Evolutionary conservation across 2,797 vertebrate species (phyloP).

Genomic region (Percopsis omiscomaycus): DNA sequence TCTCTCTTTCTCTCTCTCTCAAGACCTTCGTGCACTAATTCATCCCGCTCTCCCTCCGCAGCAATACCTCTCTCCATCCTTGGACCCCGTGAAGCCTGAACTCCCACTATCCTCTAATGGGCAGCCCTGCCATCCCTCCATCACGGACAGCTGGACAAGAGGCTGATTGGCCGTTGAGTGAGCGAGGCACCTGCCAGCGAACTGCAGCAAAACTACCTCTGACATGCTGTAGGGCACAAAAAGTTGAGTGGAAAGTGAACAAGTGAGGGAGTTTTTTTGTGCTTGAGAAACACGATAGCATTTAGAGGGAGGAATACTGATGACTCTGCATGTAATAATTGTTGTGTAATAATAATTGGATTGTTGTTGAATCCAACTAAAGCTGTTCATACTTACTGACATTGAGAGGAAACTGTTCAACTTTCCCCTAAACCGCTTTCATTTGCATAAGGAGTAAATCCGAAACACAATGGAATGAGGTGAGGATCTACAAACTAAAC

Average conservation of each 20-base stretch:
- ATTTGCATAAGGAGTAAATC: too few species aligned
- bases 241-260: constrained; percentile 10
- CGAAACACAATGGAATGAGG: too few species aligned
- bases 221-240: constrained; percentile 56
- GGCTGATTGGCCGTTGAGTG: constrained; percentile 74
- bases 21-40: constrained; percentile 33
- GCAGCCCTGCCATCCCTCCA: constrained; percentile 68
- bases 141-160: constrained; percentile 73
- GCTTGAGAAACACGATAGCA: constrained; percentile 11
- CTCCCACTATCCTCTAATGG: constrained; percentile 43
- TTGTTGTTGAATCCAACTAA: too few species aligned
- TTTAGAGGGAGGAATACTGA: not conserved
- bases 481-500: not conserved
- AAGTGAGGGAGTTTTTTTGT: constrained; percentile 26
- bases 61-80: constrained; percentile 45
- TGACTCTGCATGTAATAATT: too few species aligned
- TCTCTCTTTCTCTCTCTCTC: constrained; percentile 28
- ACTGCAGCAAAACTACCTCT: constrained; percentile 75
- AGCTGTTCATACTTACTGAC: too few species aligned
- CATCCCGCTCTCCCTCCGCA: constrained; percentile 37
- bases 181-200: constrained; percentile 75
- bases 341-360: too few species aligned
- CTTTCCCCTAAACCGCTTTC: too few species aligned
- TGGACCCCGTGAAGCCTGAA: constrained; percentile 39
- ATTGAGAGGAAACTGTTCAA: too few species aligned